Conservation (phyloP, 2,888 invertebrate species). For the Barypeithes pellucidus region DNA sequence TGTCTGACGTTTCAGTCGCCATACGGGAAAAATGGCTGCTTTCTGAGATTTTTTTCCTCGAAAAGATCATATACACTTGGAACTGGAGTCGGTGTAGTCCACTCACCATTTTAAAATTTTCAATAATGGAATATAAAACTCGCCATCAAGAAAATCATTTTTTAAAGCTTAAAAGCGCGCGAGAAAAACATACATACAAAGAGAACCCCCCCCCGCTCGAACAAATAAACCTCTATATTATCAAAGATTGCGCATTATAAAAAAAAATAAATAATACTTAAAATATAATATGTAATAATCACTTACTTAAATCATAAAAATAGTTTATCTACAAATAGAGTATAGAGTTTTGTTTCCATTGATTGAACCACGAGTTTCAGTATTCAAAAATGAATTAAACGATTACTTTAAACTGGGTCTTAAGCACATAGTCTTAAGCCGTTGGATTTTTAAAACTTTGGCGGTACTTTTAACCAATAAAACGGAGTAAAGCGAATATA, state of each 20-base stretch:
- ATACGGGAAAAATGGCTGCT: no score
- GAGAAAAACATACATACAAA: constrained; percentile 5
- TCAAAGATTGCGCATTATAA: constrained; percentile 16
- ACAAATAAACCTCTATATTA: constrained; percentile 20
- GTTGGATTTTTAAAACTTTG: no score
- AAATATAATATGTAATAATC: constrained; percentile 12
- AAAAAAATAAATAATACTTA: constrained; percentile 38
- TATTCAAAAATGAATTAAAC: no score
- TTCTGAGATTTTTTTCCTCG: no score
- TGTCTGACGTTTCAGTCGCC: no score
- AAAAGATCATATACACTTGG: no score
- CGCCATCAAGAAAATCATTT: not conserved
- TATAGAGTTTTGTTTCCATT: not conserved
- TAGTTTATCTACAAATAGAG: constrained; percentile 16
- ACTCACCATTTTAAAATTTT: not conserved
- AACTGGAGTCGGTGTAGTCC: no score
- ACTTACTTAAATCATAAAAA: constrained; percentile 20
- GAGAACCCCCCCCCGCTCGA: constrained; percentile 3
- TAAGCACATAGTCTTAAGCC: no score
- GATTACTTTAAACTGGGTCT: no score
- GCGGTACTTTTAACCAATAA: no score
- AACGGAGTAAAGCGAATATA: no score
- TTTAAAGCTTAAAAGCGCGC: constrained; percentile 8
- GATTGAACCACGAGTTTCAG: no score
- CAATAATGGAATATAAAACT: not conserved